Base-by-base conservation (phyloP, 2,113 vertebrate genomes). In the Halcyon malimbica region DNA sequence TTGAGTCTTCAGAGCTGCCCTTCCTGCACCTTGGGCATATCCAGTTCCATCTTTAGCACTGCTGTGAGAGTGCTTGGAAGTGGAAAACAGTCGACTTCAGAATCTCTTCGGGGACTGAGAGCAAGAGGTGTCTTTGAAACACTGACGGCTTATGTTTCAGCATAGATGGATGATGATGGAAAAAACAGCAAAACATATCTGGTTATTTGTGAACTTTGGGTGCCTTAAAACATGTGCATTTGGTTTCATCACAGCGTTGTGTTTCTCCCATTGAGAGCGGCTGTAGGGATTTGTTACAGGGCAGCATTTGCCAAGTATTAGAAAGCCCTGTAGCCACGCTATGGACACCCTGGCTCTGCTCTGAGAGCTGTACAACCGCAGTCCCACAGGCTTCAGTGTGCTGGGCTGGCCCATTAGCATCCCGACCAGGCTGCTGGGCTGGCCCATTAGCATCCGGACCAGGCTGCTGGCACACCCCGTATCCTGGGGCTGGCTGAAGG, bases 81-180 rank as follows among this genome's bases (percentile, higher is more conserved):
- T 4, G 5, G 69, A 64, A 83, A 93, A 93, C 23, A 16, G 42
- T 28, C 21, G 8, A 37, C 68, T 81, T 67, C 25, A 41, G 73
- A 71, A 48, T 63, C 37, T 35, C 68, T 75, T 75, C 35, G 64
- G 87, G 48, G 87, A 75, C 28, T 16, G 59, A 75, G 67, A 78
- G 82, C 65, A 82, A 65, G 80, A 71, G 16, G 24, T 73, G 16
- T 80, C 42, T 90, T 56, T 71, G 65, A 92, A 90, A 75, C 4
- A 7, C 57, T 62, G 79, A 74, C 26, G 4, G 71, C 39, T 63
- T 75, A 25, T 3, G 1, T 64, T 78, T 89, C 33, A 53, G 15
- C 57, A 67, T 51, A 51, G 29, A 63, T 84, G 86, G 29, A 59
- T 84, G 89, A 56, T 94, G 57, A 86, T 96, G 83, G 73, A 62